A percentile compares a stretch with the other conserved stretches of the same genome.
These are phyloP conservation scores for Zaprionus ghesquierei DNA, from an alignment of 1,140 invertebrate genomes.

Conservation along the genomic window DNA sequence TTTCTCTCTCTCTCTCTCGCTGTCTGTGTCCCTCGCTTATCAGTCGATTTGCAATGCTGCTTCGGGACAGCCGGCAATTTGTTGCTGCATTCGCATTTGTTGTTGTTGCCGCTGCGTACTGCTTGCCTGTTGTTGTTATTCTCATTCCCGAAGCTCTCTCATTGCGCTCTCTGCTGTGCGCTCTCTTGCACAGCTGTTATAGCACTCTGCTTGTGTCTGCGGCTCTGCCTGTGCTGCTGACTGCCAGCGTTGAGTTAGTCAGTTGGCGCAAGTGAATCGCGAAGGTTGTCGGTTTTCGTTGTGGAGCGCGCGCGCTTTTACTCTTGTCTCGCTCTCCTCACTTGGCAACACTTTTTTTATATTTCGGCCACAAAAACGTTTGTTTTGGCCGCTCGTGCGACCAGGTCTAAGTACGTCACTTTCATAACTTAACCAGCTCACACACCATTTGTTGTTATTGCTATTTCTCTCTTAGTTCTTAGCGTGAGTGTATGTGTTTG, in stretches of 20 bases:
- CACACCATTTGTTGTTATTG: not conserved
- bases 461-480: too few relatives aligned
- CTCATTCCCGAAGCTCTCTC: not conserved
- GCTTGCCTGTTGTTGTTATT: not conserved
- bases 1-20: not conserved
- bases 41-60: not conserved
- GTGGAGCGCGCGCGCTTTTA: constrained; percentile 18
- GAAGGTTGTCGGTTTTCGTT: constrained; percentile 37
- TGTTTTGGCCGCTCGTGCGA: constrained; percentile 35
- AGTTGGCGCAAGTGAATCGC: constrained; percentile 45
- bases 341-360: constrained; percentile 27
- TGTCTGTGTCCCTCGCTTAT: not conserved
- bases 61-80: not conserved
- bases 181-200: constrained; percentile 7
- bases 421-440: constrained; percentile 4
- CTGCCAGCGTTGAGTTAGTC: constrained; percentile 42
- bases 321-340: constrained; percentile 14
- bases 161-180: not conserved
- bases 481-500: too few relatives aligned
- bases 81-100: not conserved
- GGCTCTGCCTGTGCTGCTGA: not conserved
- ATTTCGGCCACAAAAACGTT: constrained; percentile 53
- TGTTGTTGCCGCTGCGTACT: not conserved
- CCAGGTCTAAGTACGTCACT: constrained; percentile 60
- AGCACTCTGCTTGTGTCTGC: not conserved